phyloP scores from a whole-genome alignment of 2,888 invertebrate genomes.

The Helobdella robusta region DNA sequence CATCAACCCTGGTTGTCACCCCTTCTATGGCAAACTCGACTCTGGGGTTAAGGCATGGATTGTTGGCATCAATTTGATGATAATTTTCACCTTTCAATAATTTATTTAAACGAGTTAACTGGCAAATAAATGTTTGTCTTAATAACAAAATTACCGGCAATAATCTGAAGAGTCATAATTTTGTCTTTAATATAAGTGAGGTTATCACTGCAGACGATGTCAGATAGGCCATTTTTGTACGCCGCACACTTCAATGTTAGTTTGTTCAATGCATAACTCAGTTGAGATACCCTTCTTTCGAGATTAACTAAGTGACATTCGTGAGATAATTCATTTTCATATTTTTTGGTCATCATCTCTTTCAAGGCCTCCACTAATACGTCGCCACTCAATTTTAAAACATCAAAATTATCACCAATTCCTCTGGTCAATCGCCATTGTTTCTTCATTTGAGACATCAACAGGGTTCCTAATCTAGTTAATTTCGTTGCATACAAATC shows the following conservation, averaged over 20 bases:
- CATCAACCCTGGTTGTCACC: constrained; percentile 1
- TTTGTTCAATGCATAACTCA: constrained; percentile 42
- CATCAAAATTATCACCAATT: background rate
- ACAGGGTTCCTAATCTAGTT: background rate
- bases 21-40: background rate
- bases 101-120: background rate
- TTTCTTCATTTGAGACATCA: background rate
- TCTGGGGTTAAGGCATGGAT: background rate
- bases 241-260: constrained; percentile 39
- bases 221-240: constrained; percentile 41
- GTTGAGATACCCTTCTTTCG: constrained; percentile 44
- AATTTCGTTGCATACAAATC: background rate
- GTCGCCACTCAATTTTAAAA: background rate
- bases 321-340: constrained; percentile 22
- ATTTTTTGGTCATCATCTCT: background rate
- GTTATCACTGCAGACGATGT: constrained; percentile 36
- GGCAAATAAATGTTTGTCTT: background rate
- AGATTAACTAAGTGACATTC: constrained; percentile 43
- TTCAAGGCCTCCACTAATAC: background rate
- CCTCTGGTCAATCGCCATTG: background rate
- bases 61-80: background rate
- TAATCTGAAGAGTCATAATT: constrained; percentile 38
- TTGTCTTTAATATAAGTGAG: constrained; percentile 37
- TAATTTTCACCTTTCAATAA: background rate
- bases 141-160: constrained; percentile 38